A percentile compares a stretch with the other conserved stretches of the same genome.
Evolutionary conservation across 2,797 vertebrate species (phyloP).

Genomic region (Petrocephalus sullivani): DNA sequence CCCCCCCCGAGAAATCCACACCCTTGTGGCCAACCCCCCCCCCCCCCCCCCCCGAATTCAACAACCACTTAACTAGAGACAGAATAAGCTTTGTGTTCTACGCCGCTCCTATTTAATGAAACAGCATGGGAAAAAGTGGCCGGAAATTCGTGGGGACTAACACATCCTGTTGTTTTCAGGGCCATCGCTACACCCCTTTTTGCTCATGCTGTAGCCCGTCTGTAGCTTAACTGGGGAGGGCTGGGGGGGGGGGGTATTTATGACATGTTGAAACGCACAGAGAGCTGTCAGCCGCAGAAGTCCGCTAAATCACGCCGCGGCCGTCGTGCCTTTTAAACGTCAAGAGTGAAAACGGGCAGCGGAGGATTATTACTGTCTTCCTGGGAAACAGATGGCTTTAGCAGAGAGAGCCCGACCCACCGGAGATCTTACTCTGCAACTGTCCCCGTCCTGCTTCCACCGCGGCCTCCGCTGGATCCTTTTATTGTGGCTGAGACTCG

Average conservation of each 20-base stretch:
- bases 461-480: background rate
- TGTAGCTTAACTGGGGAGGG: background rate
- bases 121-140: background rate
- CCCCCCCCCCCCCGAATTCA: constrained; percentile 15
- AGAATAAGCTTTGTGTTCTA: constrained; percentile 16
- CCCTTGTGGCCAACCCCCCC: too few species aligned
- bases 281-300: background rate
- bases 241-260: background rate
- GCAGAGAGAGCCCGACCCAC: constrained; percentile 15
- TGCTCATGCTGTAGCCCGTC: background rate
- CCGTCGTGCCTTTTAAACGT: constrained; percentile 26
- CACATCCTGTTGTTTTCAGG: background rate
- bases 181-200: background rate
- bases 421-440: constrained; percentile 41
- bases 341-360: constrained; percentile 23
- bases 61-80: constrained; percentile 12
- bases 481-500: background rate
- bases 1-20: too few species aligned
- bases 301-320: constrained; percentile 26
- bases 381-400: constrained; percentile 27
- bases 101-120: background rate
- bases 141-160: background rate
- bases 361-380: constrained; percentile 25
- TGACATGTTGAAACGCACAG: background rate
- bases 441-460: constrained; percentile 26